phyloP scores from a whole-genome alignment of 2,797 vertebrate species.

The Pseudochirops corinnae region DNA sequence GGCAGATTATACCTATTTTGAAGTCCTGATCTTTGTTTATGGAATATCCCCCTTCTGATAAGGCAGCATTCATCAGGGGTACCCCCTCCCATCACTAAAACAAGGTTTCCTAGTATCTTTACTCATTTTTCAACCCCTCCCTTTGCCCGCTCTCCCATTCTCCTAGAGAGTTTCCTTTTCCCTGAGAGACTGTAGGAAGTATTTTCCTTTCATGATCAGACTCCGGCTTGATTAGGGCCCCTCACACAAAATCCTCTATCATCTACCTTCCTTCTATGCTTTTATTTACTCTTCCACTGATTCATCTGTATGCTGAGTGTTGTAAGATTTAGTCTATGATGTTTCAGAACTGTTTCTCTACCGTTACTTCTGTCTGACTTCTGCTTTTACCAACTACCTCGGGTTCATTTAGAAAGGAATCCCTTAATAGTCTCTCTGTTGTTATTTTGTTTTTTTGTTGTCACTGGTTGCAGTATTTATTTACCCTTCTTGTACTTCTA shows the following conservation, averaged over 20 bases:
- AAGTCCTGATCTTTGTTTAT: background rate
- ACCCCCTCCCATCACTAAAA: background rate
- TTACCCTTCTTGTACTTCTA: background rate
- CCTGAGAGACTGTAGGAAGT: no score
- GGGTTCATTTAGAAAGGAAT: background rate
- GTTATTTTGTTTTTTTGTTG: background rate
- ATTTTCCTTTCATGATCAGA: background rate
- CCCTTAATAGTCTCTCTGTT: background rate
- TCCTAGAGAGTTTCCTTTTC: background rate
- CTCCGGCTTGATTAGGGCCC: background rate
- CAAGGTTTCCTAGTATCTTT: background rate
- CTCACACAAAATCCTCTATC: no score
- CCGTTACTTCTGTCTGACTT: background rate
- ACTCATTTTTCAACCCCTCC: background rate
- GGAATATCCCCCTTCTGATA: background rate
- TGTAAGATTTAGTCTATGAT: background rate
- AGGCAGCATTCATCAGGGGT: background rate
- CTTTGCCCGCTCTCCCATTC: background rate
- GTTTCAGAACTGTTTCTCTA: background rate
- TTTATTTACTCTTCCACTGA: background rate
- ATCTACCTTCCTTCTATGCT: background rate
- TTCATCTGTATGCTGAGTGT: background rate
- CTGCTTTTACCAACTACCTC: background rate
- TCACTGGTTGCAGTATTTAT: background rate
- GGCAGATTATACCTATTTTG: background rate